A percentile compares a stretch with the other conserved stretches of the same genome.
phyloP scores from a whole-genome alignment of 1,140 invertebrate genomes.

The Zaprionus taronus region DNA sequence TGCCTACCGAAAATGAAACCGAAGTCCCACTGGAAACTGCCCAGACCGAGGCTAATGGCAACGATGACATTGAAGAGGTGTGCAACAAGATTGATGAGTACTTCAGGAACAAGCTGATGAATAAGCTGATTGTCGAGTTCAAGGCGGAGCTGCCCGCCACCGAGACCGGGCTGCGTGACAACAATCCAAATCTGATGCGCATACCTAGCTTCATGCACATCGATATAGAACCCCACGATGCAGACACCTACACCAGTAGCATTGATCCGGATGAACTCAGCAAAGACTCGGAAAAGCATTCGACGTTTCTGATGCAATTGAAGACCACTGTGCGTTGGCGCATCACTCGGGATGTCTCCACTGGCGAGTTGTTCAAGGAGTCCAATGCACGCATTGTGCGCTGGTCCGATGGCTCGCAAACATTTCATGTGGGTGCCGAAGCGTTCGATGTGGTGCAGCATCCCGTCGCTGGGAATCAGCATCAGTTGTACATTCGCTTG shows the following conservation, averaged over 20 bases:
- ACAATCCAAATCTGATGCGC: conserved; percentile 18
- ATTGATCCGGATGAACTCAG: conserved; percentile 26
- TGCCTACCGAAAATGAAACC: not conserved
- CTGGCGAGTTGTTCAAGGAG: conserved; percentile 29
- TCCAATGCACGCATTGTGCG: conserved; percentile 54
- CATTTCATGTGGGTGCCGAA: conserved; percentile 59
- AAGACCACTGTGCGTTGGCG: conserved; percentile 59
- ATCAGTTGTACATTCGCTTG: conserved; percentile 37
- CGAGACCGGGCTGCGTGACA: not conserved
- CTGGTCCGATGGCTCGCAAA: conserved; percentile 60
- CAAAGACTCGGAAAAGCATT: conserved; percentile 23
- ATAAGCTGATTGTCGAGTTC: conserved; percentile 37
- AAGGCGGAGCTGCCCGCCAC: conserved; percentile 29
- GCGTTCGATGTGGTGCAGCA: conserved; percentile 53
- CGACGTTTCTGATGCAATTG: conserved; percentile 31
- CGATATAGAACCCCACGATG: conserved; percentile 14
- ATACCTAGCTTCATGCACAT: conserved; percentile 49
- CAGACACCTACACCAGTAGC: not conserved
- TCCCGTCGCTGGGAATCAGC: conserved; percentile 11
- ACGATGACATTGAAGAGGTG: not conserved
- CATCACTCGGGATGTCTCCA: not conserved
- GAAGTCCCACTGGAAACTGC: not conserved
- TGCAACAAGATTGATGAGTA: not conserved
- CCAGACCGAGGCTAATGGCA: not conserved
- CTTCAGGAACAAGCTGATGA: conserved; percentile 3